Evolutionary conservation across 2,113 vertebrate genomes (phyloP), one percentile per base, ranked within the genome.

Genomic region (Paralichthys olivaceus): DNA sequence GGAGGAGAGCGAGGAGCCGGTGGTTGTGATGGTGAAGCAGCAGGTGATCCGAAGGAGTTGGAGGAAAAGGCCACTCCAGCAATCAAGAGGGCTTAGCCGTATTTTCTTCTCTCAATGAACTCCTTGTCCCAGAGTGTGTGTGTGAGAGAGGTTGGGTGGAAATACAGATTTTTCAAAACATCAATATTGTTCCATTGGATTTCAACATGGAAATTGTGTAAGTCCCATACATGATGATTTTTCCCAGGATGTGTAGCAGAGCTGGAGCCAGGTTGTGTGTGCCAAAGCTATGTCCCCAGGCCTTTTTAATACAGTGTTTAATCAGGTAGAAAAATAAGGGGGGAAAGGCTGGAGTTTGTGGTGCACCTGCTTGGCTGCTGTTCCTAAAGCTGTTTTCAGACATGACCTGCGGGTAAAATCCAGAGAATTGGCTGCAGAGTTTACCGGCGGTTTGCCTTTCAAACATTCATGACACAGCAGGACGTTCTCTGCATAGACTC

Each of bases 81-180:
- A 83, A 84, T 89, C 83, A 84, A 59, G 73, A 71, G 60, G 77
- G 76, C 81, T 85, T 86, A 81, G 82, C 57, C 5, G 60, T 40
- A 66, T 85, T 89, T 83, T 82, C 37, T 72, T 79, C 77, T 55
- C 40, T 87, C 77, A 89, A 90, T 89, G 81, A 87, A 72, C 78
- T 79, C 80, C 80, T 88, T 90, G 85, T 90, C 66, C 71, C 28
- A 1, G 9, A 58, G 75, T 43, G 25, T 47, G 47, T 15, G 60
- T 22, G 60, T 9, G 47, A 22, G 57, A 25, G 3, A 32, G 58
- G 53, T 59, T 53, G 53, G 59, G 7, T 77, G 75, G 70, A 66
- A 70, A 72, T 45, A 66, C 59, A 25, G 22, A 51, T 66, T 47
- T 83, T 79, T 64, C 78, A 60, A 80, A 90, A 87, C 59, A 81